phyloP scores from a whole-genome alignment of 2,113 vertebrate species.

The Zingel zingel region DNA sequence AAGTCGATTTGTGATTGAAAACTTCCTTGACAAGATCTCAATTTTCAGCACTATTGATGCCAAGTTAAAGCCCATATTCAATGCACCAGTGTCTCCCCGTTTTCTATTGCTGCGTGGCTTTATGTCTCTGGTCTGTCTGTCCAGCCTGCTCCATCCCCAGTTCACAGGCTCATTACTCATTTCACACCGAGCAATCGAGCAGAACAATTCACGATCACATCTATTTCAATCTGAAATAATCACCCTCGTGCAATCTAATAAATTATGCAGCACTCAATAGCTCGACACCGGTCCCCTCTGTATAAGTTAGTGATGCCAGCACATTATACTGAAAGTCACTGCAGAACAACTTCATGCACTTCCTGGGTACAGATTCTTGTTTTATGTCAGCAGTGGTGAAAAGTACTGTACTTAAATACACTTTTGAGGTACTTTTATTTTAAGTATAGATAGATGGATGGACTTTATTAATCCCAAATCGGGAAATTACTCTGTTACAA shows the following conservation, averaged over 20 bases:
- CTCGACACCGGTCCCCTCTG: conserved; percentile 43
- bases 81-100: conserved; percentile 22
- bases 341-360: conserved; percentile 35
- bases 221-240: conserved; percentile 79
- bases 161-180: conserved; percentile 69
- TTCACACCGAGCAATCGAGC: conserved; percentile 58
- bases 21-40: conserved; percentile 21
- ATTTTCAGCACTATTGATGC: conserved; percentile 41
- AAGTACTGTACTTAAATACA: no score
- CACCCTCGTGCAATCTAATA: conserved; percentile 72
- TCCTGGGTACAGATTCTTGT: background rate
- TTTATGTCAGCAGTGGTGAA: no score
- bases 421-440: no score
- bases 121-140: conserved; percentile 51
- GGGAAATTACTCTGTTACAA: no score
- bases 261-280: conserved; percentile 73
- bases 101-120: conserved; percentile 31
- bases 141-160: conserved; percentile 30
- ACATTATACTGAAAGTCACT: conserved; percentile 68
- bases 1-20: conserved; percentile 31
- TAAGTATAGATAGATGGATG: no score
- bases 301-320: conserved; percentile 68
- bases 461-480: no score
- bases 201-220: conserved; percentile 74
- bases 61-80: conserved; percentile 45